Conservation (phyloP, 2,113 vertebrate species). For the Eidolon helvum region DNA sequence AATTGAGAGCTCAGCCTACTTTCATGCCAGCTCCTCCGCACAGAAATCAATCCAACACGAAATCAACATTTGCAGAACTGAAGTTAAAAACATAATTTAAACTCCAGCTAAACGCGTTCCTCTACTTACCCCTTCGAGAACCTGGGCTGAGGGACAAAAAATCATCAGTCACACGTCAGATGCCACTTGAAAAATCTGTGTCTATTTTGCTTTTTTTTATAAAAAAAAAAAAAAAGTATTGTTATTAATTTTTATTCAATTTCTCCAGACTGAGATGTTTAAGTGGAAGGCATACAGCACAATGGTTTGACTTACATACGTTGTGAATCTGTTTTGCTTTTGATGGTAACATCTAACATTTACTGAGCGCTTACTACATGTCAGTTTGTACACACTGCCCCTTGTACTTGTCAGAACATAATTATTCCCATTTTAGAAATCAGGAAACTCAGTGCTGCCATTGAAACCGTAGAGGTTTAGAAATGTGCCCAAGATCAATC, state of each 20-base stretch:
- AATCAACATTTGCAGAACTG: conserved; percentile 3
- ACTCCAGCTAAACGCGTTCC: background rate
- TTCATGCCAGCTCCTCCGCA: background rate
- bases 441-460: background rate
- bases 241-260: background rate
- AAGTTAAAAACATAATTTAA: background rate
- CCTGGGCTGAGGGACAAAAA: background rate
- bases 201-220: background rate
- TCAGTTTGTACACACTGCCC: background rate
- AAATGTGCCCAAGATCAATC: background rate
- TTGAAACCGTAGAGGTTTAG: background rate
- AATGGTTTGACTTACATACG: background rate
- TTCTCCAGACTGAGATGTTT: background rate
- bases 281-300: background rate
- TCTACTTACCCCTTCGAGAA: background rate
- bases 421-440: background rate
- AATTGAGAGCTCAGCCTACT: background rate
- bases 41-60: conserved; percentile 16
- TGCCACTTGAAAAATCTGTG: background rate
- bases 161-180: background rate
- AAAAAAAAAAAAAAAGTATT: background rate
- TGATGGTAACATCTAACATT: background rate
- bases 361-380: background rate
- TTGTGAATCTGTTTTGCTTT: background rate
- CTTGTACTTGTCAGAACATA: background rate